Evolutionary conservation across 2,797 vertebrate genomes (phyloP).

Genomic region (Channa striata): DNA sequence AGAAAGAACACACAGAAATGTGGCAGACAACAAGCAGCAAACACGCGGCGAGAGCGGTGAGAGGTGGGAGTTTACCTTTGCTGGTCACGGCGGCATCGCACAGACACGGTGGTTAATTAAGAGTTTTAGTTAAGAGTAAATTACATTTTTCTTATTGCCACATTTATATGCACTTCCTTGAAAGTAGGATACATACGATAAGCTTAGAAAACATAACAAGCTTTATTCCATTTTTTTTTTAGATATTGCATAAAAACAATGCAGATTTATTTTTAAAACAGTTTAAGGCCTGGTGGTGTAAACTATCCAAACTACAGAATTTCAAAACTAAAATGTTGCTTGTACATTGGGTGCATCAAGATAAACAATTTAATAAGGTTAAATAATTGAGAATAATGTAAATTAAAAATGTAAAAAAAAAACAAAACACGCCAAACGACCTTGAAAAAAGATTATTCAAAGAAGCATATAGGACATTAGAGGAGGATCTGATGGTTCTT

Average conservation of each 20-base stretch:
- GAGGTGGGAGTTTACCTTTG: conserved; percentile 35
- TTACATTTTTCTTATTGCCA: conserved; percentile 9
- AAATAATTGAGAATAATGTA: too few species aligned
- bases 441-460: too few species aligned
- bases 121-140: conserved; percentile 54
- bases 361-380: too few species aligned
- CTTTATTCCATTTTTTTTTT: not conserved
- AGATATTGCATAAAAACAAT: not conserved
- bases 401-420: too few species aligned
- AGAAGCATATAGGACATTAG: too few species aligned
- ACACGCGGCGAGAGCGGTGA: conserved; percentile 41
- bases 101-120: conserved; percentile 62
- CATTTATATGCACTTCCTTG: not conserved
- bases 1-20: conserved; percentile 23
- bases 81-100: conserved; percentile 28
- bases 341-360: too few species aligned
- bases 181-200: rapidly evolving
- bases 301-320: not conserved
- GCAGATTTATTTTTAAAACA: not conserved
- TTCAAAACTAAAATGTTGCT: not conserved
- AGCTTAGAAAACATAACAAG: not conserved
- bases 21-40: conserved; percentile 53
- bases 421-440: too few species aligned
- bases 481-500: too few species aligned
- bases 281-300: not conserved